Evolutionary conservation across 2,113 vertebrate genomes (phyloP).

Genomic region (Benthochromis sp.): DNA sequence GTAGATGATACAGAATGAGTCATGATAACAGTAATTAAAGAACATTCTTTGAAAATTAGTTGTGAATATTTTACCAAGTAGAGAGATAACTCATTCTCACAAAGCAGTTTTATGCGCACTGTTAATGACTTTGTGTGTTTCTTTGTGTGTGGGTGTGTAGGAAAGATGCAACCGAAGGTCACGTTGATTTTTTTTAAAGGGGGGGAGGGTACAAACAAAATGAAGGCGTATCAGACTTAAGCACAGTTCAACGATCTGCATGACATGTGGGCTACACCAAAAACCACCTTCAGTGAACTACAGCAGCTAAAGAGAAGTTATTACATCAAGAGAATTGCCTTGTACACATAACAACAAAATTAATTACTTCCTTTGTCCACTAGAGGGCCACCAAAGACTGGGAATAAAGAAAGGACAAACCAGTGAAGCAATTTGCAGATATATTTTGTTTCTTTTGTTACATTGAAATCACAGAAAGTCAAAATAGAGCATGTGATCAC

Average conservation of each 20-base stretch:
- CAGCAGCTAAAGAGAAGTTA: neutral
- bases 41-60: neutral
- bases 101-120: neutral
- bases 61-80: neutral
- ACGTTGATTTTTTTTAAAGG: neutral
- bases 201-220: neutral
- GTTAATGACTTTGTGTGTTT: neutral
- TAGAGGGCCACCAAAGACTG: conserved; percentile 35
- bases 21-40: conserved; percentile 7
- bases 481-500: neutral
- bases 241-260: neutral
- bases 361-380: conserved; percentile 21
- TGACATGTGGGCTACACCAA: neutral
- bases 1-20: conserved; percentile 1
- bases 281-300: neutral
- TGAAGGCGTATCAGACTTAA: neutral
- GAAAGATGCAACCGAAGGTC: neutral
- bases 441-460: neutral
- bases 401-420: neutral
- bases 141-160: neutral
- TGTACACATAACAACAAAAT: neutral
- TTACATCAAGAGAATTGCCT: neutral
- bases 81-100: neutral
- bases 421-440: neutral
- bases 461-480: neutral